Evolutionary conservation across 2,888 invertebrate species (phyloP).

Genomic region (Carpatolechia fugitivella): DNA sequence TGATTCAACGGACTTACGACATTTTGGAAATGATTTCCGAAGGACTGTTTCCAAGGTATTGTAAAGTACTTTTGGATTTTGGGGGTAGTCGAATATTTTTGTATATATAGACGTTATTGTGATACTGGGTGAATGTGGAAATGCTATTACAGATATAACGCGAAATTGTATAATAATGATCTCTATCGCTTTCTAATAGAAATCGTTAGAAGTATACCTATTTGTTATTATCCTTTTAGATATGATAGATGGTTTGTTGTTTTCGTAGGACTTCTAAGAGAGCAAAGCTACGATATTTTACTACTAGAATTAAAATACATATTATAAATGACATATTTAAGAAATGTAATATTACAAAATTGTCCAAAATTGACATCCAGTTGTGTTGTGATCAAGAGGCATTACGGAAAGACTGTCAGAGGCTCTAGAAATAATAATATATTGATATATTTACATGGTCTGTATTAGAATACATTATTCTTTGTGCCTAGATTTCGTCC

Average conservation of each 20-base stretch:
- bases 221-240: background rate
- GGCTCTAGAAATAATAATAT: slow-evolving; percentile 45
- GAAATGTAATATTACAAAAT: slow-evolving; percentile 17
- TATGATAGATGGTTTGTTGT: background rate
- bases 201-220: slow-evolving; percentile 24
- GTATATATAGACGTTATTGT: slow-evolving; percentile 41
- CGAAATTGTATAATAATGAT: slow-evolving; percentile 20
- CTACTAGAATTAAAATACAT: slow-evolving; percentile 5
- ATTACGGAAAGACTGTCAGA: slow-evolving; percentile 66
- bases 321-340: background rate
- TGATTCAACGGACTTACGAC: slow-evolving; percentile 9
- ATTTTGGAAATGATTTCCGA: slow-evolving; percentile 20
- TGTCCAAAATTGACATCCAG: slow-evolving; percentile 36
- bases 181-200: slow-evolving; percentile 26
- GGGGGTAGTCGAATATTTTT: slow-evolving; percentile 8
- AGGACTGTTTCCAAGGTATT: slow-evolving; percentile 25
- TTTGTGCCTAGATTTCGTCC: slow-evolving; percentile 1
- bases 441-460: slow-evolving; percentile 27
- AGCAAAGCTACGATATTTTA: slow-evolving; percentile 6
- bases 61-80: background rate
- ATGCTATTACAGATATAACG: background rate
- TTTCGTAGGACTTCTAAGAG: background rate
- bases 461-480: slow-evolving; percentile 26
- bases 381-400: slow-evolving; percentile 61
- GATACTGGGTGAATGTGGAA: slow-evolving; percentile 14